Base-by-base conservation (phyloP, 2,888 invertebrate genomes). In the Rapana venosa region DNA sequence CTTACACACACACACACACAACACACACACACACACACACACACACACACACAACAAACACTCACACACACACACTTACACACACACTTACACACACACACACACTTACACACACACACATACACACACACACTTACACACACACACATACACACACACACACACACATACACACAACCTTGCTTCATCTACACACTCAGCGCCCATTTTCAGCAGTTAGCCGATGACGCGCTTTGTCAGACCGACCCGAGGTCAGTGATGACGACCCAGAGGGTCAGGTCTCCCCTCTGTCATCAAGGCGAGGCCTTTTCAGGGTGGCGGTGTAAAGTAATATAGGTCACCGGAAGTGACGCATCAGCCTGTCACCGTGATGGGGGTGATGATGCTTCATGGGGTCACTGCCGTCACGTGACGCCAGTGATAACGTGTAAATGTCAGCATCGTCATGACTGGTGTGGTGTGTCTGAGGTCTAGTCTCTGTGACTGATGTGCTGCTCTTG, bases 61-160 rank as follows among this genome's bases (percentile, higher is more conserved):
- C 61, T 61, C 61, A 15, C 61, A 15, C 61, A 15, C 61, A 15
- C 61, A 15, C 61, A 15, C 61, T 61, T 17, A 61, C 61, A 15
- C 61, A 61, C 61, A 15, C 61, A 61, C 61, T 61, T 32, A 79
- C 79, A 79, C 79, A 79, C 79, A 35, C 79, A 79, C 61, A 74
- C 74, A 74, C 74, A 13, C 15, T 26, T 6, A 0, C n/a, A 36
- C 35, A 81, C 81, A 36, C 81, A 81, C 36, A 81, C 81, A 81
- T 56, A 85, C 84, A 85, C 84, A 58, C 58, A 56, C 84, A 85
- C 84, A 85, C 58, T 56, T 56, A 58, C 84, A 85, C 84, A 85
- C 84, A 85, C 84, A 85, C 84, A 85, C 84, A 85, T 56, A 85
- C 84, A 47, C 84, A 85, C 84, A 47, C 84, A 85, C 84, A 85